Base-by-base conservation (phyloP, 2,888 invertebrate genomes). In the Axea sp. region DNA sequence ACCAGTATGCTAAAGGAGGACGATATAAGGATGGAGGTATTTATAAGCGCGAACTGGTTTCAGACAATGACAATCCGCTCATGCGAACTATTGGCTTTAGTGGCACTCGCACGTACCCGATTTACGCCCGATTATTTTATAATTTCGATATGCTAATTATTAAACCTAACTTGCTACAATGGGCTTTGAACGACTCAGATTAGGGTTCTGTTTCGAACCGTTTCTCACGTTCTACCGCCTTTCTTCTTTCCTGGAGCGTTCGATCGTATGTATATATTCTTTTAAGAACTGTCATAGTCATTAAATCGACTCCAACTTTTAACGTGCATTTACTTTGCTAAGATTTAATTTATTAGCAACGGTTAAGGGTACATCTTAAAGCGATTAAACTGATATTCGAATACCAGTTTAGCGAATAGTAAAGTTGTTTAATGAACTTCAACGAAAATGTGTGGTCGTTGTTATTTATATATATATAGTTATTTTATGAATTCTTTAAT, bases 71-170 rank as follows among this genome's bases (percentile, higher is more conserved):
- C 79, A 77, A 75, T 81, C 69, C 77, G 69, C 78, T 77, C 77
- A 72, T 62, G 78, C 75, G 75, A 77, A 75, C 73, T 64, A 78
- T 77, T 76, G 76, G 78, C n/a, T 69, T 71, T 53, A 74, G 51
- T 37, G 51, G 37, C 37, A 43, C 51, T 43, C 19, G 53, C 43
- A 59, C 62, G 78, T 78, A 71, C 67, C 84, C 84, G 85, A 87
- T 86, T 83, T 82, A 83, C 82, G 82, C 82, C 82, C 84, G 85
- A 87, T 87, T 85, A 86, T 83, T 83, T 86, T 76, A 82, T 80
- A 84, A 87, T 87, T 86, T 87, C 84, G 84, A 87, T 87, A 86
- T 84, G 87, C 84, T 82, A 82, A 83, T 79, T 73, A 65, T 65
- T 53, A 65, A 75, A 43, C 73, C 71, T 59, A 22, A 45, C 69